These are phyloP conservation scores for Xenus cinereus DNA, from an alignment of 2,113 vertebrate species.

Conservation along the genomic window DNA sequence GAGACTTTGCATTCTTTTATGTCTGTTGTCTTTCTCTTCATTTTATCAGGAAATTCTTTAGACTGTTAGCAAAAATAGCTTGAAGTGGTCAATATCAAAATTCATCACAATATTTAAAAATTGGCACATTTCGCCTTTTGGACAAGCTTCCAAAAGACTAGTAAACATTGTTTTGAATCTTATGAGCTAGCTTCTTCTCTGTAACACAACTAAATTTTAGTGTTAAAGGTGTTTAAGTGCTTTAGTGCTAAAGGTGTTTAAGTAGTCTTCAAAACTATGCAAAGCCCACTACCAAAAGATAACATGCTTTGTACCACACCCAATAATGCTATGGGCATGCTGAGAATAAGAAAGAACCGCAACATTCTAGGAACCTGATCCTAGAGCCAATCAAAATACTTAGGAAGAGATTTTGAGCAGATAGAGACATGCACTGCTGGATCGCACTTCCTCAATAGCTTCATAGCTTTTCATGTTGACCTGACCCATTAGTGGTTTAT, in stretches of 20 bases:
- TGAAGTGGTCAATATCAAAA: not conserved
- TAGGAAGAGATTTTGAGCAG: not conserved
- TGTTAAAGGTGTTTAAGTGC: not conserved
- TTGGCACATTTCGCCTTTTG: not conserved
- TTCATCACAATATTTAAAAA: not conserved
- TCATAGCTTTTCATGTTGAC: not conserved
- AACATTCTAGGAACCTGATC: not conserved
- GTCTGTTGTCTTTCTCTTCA: not conserved
- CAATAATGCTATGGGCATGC: not conserved
- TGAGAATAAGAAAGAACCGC: not conserved
- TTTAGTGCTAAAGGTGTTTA: not conserved
- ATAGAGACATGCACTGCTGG: not conserved
- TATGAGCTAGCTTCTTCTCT: not conserved
- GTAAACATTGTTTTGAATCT: not conserved
- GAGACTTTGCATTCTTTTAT: conserved; percentile 35
- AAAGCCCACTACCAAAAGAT: not conserved
- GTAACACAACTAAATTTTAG: not conserved
- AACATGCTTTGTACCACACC: not conserved
- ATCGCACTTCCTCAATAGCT: not conserved
- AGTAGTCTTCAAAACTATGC: not conserved
- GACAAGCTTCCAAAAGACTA: not conserved
- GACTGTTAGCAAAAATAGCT: not conserved
- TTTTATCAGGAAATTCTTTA: conserved; percentile 54
- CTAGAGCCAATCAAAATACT: not conserved
- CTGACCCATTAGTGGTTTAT: not conserved